Evolutionary conservation across 2,888 invertebrate species (phyloP).

Genomic region (Drosophila rubida): DNA sequence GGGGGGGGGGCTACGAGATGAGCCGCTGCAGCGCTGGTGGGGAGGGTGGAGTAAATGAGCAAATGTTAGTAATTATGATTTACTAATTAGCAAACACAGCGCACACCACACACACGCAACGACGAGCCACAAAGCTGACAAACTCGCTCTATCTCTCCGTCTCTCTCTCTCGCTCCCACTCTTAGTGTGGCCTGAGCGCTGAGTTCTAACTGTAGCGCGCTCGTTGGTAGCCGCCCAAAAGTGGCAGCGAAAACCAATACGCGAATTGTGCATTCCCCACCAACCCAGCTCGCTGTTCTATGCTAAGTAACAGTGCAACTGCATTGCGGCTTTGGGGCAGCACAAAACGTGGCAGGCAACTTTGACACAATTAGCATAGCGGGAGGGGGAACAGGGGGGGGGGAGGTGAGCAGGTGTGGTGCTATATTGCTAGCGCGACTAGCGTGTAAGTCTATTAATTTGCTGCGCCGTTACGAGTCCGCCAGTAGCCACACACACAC

Average conservation of each 20-base stretch:
- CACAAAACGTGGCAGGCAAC: constrained; percentile 18
- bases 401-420: too few species aligned
- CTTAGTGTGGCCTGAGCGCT: not conserved
- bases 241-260: constrained; percentile 20
- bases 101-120: constrained; percentile 1
- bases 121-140: constrained; percentile 65
- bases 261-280: constrained; percentile 14
- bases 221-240: constrained; percentile 38
- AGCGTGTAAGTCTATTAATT: constrained; percentile 73
- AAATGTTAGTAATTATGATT: constrained; percentile 78
- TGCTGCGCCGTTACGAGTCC: constrained; percentile 54
- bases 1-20: too few species aligned
- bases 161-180: not conserved
- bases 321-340: constrained; percentile 15
- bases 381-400: not conserved
- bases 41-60: constrained; percentile 53
- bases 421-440: constrained; percentile 21
- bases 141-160: constrained; percentile 24
- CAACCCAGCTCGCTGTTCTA: not conserved
- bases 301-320: constrained; percentile 2
- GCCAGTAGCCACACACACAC: not conserved
- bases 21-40: too few species aligned
- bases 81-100: constrained; percentile 74
- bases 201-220: not conserved
- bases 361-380: constrained; percentile 13